Conservation (phyloP, 2,888 invertebrate genomes). For the Meghimatium bilineatum region DNA sequence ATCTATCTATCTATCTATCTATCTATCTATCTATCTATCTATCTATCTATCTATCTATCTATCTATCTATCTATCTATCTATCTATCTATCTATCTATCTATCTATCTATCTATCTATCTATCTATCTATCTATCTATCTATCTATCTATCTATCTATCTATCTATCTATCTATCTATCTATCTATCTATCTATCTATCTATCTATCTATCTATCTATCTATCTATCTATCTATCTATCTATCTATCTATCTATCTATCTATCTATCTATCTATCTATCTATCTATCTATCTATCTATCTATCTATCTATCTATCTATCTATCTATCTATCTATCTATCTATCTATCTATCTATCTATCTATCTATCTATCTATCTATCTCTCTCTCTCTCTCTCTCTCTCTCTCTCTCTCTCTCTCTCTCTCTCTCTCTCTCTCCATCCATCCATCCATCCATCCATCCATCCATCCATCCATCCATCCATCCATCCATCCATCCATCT, state of each 20-base stretch:
- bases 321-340: constrained; percentile 2
- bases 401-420: no score
- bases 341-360: constrained; percentile 7
- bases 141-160: constrained; percentile 31
- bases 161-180: constrained; percentile 28
- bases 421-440: no score
- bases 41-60: not conserved
- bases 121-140: not conserved
- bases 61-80: not conserved
- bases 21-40: not conserved
- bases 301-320: constrained; percentile 4
- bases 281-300: not conserved
- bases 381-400: no score
- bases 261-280: constrained; percentile 1
- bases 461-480: no score
- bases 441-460: no score
- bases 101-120: constrained; percentile 8
- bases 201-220: constrained; percentile 29
- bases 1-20: not conserved
- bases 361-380: no score
- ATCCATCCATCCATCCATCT: no score
- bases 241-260: constrained; percentile 1
- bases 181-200: constrained; percentile 33
- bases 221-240: constrained; percentile 18
- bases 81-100: not conserved